Percentiles rank a stretch among this genome's conserved stretches.
phyloP scores from a whole-genome alignment of 1,140 invertebrate species.

The Drosophila bocki region DNA sequence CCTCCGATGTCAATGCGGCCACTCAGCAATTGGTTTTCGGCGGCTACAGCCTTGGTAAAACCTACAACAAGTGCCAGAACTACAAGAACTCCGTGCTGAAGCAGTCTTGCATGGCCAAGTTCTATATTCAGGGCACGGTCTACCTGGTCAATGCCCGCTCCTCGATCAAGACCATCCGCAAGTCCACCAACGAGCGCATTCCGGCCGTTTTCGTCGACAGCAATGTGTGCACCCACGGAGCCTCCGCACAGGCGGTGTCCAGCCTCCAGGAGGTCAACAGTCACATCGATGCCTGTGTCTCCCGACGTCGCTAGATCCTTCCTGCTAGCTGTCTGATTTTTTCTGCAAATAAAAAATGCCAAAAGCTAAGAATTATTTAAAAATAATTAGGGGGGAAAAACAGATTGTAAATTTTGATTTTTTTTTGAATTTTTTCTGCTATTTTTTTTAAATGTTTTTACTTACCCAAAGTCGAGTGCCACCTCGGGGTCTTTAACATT shows the following conservation, averaged over 20 bases:
- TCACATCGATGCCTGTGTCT: constrained; percentile 60
- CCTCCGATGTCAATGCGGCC: constrained; percentile 61
- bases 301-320: constrained; percentile 28
- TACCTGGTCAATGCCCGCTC: constrained; percentile 59
- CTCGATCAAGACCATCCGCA: constrained; percentile 68
- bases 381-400: neutral
- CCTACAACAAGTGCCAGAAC: constrained; percentile 63
- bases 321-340: neutral
- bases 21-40: constrained; percentile 73
- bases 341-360: constrained; percentile 21
- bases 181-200: constrained; percentile 62
- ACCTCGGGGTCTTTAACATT: neutral
- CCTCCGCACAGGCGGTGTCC: constrained; percentile 50
- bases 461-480: no score
- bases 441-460: neutral
- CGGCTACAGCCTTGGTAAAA: constrained; percentile 45
- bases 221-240: constrained; percentile 67
- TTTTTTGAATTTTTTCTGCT: no score
- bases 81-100: constrained; percentile 55
- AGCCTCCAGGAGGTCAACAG: constrained; percentile 52
- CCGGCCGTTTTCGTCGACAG: constrained; percentile 66
- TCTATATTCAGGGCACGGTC: constrained; percentile 51
- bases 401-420: neutral
- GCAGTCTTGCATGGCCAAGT: constrained; percentile 57
- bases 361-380: no score